Conservation (phyloP, 2,888 invertebrate genomes). For the Lasioglossum morio region DNA sequence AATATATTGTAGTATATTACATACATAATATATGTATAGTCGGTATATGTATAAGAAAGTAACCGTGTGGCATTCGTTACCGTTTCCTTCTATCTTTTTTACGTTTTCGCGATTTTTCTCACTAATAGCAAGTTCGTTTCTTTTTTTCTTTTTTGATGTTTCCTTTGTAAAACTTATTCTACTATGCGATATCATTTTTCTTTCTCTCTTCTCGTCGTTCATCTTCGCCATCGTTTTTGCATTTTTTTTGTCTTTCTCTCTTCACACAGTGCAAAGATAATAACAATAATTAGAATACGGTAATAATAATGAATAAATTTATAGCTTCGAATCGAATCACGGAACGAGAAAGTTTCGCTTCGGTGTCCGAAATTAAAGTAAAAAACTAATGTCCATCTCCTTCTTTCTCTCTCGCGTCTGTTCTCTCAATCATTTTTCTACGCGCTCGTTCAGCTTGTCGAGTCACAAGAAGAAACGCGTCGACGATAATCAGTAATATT, state of each 20-base stretch:
- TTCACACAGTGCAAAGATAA: slow-evolving; percentile 62
- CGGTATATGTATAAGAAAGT: slow-evolving; percentile 60
- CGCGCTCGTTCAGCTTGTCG: neutral
- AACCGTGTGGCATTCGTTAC: slow-evolving; percentile 30
- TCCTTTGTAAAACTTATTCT: slow-evolving; percentile 65
- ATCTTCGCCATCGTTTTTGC: slow-evolving; percentile 10
- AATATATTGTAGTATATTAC: neutral
- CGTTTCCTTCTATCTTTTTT: slow-evolving; percentile 24
- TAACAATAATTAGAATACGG: slow-evolving; percentile 22
- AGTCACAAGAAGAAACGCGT: neutral
- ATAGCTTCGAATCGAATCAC: slow-evolving; percentile 32
- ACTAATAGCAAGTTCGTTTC: slow-evolving; percentile 26
- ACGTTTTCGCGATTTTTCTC: neutral
- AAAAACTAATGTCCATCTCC: slow-evolving; percentile 28
- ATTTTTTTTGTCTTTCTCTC: neutral
- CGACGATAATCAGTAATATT: neutral
- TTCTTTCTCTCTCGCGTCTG: neutral
- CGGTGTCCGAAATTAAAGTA: slow-evolving; percentile 42
- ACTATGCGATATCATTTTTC: slow-evolving; percentile 46
- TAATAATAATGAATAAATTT: slow-evolving; percentile 28
- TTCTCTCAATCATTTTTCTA: neutral
- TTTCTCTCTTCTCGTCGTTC: neutral
- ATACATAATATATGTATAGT: slow-evolving; percentile 64
- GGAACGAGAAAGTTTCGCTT: slow-evolving; percentile 46
- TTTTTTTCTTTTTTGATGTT: slow-evolving; percentile 17